These are phyloP conservation scores for Tauraco erythrolophus DNA, from an alignment of 2,113 vertebrate genomes.

Conservation along the genomic window DNA sequence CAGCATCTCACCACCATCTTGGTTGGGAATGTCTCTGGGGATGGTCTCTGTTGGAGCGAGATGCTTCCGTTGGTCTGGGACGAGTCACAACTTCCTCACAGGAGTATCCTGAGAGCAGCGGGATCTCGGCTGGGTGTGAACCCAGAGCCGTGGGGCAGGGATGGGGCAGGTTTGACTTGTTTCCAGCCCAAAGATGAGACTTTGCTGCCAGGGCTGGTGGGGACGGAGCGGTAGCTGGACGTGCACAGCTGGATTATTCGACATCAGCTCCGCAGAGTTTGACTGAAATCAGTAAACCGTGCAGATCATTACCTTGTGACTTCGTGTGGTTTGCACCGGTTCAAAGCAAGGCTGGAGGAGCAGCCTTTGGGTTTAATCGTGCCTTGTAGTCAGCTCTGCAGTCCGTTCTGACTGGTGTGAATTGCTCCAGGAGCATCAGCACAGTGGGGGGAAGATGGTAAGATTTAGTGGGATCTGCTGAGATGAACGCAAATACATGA, in stretches of 20 bases:
- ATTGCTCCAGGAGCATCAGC: background rate
- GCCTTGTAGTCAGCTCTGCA: background rate
- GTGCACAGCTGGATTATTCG: accelerated
- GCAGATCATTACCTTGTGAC: background rate
- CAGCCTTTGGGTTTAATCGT: background rate
- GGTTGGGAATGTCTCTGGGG: too few relatives aligned
- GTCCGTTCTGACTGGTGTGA: background rate
- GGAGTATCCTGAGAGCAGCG: too few relatives aligned
- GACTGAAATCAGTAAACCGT: background rate
- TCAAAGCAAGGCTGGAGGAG: background rate
- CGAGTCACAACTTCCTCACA: too few relatives aligned
- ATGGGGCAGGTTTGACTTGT: background rate
- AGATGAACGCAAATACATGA: background rate
- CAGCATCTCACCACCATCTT: too few relatives aligned
- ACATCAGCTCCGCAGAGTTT: background rate
- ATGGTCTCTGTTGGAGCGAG: background rate
- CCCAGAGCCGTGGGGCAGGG: background rate
- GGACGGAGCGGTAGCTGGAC: accelerated
- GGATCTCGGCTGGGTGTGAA: background rate
- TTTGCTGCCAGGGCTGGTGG: background rate
- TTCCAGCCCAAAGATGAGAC: background rate
- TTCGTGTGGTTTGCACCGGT: accelerated
- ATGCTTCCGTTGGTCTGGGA: accelerated
- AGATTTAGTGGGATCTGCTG: background rate
- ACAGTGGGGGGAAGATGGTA: background rate